Evolutionary conservation across 2,888 invertebrate genomes (phyloP).

Genomic region (Drosophila testacea): DNA sequence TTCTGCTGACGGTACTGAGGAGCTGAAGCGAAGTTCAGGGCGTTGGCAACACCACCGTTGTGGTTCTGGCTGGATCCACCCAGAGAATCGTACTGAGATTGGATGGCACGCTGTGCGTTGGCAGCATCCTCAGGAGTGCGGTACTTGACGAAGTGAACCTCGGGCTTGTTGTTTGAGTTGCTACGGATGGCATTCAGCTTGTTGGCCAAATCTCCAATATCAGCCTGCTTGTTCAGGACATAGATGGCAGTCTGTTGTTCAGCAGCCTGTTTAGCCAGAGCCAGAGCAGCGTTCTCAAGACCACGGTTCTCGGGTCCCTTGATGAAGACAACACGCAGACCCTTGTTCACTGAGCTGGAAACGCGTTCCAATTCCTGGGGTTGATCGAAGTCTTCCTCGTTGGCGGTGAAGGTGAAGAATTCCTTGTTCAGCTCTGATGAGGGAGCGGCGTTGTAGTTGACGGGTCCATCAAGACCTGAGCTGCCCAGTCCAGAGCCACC

Average conservation of each 20-base stretch:
- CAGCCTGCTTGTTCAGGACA: slow-evolving; percentile 82
- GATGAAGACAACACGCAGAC: slow-evolving; percentile 83
- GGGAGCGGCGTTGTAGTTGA: slow-evolving; percentile 65
- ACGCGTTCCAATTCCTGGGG: slow-evolving; percentile 62
- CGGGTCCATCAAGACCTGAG: slow-evolving; percentile 50
- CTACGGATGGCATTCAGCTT: slow-evolving; percentile 71
- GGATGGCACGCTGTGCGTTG: slow-evolving; percentile 81
- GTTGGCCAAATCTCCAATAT: slow-evolving; percentile 74
- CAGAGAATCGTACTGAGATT: slow-evolving; percentile 79
- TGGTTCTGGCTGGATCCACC: slow-evolving; percentile 71
- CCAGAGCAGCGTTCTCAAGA: slow-evolving; percentile 79
- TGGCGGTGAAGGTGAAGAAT: slow-evolving; percentile 77
- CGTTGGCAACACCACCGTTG: slow-evolving; percentile 77
- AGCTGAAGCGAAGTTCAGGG: slow-evolving; percentile 78
- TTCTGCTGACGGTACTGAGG: slow-evolving; percentile 52
- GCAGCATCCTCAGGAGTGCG: slow-evolving; percentile 82
- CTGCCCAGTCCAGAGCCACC: slow-evolving; percentile 30
- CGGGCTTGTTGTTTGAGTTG: slow-evolving; percentile 81
- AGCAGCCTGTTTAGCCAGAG: slow-evolving; percentile 81
- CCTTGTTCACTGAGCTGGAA: slow-evolving; percentile 68
- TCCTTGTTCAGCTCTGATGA: slow-evolving; percentile 71
- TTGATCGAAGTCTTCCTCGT: slow-evolving; percentile 76
- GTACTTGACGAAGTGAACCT: slow-evolving; percentile 84
- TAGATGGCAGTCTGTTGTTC: slow-evolving; percentile 84
- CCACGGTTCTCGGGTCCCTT: slow-evolving; percentile 83